Percentiles rank a stretch among this genome's conserved stretches.
phyloP scores from a whole-genome alignment of 2,797 vertebrate species.

The Eulemur albifrons region DNA sequence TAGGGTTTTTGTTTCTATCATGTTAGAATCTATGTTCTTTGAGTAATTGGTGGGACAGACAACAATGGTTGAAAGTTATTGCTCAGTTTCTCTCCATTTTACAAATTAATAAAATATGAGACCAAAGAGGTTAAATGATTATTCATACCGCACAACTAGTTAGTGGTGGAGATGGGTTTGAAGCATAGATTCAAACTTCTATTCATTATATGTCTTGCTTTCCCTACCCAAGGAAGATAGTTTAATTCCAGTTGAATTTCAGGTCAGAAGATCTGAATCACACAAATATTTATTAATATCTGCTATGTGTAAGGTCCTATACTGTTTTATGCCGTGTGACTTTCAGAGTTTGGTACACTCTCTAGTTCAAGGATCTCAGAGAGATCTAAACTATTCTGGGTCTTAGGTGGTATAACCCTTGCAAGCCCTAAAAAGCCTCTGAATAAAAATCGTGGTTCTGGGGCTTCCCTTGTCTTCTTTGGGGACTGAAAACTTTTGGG shows the following conservation, averaged over 20 bases:
- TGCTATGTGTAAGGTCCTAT: background rate
- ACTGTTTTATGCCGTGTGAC: background rate
- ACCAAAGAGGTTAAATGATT: background rate
- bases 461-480: constrained; percentile 35
- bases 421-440: background rate
- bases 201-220: background rate
- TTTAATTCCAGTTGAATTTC: constrained; percentile 13
- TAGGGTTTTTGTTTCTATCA: background rate
- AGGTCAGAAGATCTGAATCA: constrained; percentile 1
- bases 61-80: background rate
- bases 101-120: constrained; percentile 30
- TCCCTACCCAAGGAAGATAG: background rate
- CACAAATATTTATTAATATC: background rate
- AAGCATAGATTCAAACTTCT: constrained; percentile 25
- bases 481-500: background rate
- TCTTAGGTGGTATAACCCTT: constrained; percentile 7
- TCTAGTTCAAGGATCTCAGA: background rate
- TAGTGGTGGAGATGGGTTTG: background rate
- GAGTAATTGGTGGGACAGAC: background rate
- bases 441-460: constrained; percentile 40
- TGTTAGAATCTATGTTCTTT: constrained; percentile 21
- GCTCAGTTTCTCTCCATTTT: constrained; percentile 12
- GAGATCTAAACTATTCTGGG: constrained; percentile 38
- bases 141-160: background rate
- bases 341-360: background rate